phyloP scores from a whole-genome alignment of 1,140 invertebrate species.

The Medauroidea extradentata region DNA sequence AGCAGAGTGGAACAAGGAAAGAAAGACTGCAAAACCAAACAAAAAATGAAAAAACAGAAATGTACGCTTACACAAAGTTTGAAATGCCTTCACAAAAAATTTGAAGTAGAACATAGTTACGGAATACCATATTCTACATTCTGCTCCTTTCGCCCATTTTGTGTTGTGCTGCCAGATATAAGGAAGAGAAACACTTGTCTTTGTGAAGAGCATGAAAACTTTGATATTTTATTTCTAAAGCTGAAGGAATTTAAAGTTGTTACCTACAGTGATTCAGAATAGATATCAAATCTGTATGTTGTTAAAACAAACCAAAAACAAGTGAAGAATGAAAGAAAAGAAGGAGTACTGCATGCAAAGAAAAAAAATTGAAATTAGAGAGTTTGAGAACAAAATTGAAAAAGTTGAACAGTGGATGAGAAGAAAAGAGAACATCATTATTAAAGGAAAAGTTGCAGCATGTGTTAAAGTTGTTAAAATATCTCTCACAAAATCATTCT shows the following conservation, averaged over 20 bases:
- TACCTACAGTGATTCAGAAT: too few relatives aligned
- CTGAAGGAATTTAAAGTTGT: constrained; percentile 12
- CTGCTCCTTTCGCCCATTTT: constrained; percentile 14
- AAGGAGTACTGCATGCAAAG: constrained; percentile 1
- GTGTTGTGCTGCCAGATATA: constrained; percentile 7
- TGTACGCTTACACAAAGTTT: neutral
- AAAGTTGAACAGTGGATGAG: constrained; percentile 14
- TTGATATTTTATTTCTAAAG: constrained; percentile 10
- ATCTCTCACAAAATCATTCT: too few relatives aligned
- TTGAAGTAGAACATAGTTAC: constrained; percentile 11
- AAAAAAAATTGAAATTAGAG: constrained; percentile 5
- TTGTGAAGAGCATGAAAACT: constrained; percentile 15
- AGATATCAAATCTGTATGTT: neutral
- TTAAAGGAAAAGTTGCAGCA: constrained; percentile 1
- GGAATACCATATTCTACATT: constrained; percentile 10
- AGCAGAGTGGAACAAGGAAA: constrained; percentile 12
- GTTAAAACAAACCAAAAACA: too few relatives aligned
- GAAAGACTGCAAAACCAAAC: constrained; percentile 7
- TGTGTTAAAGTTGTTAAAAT: too few relatives aligned
- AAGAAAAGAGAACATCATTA: constrained; percentile 5
- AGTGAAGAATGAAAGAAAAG: too few relatives aligned
- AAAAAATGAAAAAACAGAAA: constrained; percentile 16
- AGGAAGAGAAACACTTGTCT: constrained; percentile 13
- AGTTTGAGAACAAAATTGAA: constrained; percentile 8
- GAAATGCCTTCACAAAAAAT: constrained; percentile 13